Conservation (phyloP, 30 jellyfish, hydroid and myxozoan genomes). For the Rhopilema esculentum region DNA sequence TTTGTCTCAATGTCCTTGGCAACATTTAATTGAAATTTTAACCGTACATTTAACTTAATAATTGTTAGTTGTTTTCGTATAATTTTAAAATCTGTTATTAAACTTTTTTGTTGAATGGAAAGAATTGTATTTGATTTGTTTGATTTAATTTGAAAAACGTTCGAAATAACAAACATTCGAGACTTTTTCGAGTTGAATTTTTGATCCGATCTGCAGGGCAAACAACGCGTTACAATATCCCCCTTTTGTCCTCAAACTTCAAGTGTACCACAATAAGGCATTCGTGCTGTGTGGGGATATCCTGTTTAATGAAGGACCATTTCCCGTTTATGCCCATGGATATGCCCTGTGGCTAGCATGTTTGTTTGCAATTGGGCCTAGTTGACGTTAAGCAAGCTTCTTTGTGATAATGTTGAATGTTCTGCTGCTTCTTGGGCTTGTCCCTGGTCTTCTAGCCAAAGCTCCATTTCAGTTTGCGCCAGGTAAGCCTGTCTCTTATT, state of each 20-base stretch:
- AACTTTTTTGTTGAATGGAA: no score
- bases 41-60: no score
- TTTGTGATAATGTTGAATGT: not conserved
- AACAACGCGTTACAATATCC: not conserved
- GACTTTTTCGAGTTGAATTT: no score
- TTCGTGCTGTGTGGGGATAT: not conserved
- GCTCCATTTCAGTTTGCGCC: conserved; percentile 43
- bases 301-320: not conserved
- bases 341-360: not conserved
- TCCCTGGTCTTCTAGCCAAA: conserved; percentile 2
- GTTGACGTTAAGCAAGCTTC: not conserved
- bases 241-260: not conserved
- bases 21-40: no score
- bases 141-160: no score
- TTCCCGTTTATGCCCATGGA: not conserved
- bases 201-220: no score
- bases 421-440: not conserved
- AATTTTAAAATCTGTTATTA: no score
- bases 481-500: not conserved
- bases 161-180: no score
- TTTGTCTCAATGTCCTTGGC: no score
- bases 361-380: not conserved
- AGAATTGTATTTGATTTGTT: no score
- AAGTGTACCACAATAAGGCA: not conserved
- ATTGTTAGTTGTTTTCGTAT: no score